These are phyloP conservation scores for Dilophus febrilis DNA, from an alignment of 2,888 invertebrate species.

Conservation along the genomic window DNA sequence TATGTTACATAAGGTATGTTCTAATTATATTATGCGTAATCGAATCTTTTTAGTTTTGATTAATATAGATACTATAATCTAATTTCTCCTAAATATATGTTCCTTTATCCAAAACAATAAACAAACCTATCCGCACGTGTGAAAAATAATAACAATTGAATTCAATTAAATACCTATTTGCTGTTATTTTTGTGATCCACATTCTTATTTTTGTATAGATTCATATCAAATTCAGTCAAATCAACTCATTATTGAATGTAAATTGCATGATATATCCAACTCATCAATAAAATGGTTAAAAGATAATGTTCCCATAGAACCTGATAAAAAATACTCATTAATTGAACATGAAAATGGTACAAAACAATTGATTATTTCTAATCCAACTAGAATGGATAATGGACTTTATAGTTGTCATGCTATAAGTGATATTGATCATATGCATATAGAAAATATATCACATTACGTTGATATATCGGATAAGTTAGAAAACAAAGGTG, in stretches of 20 bases:
- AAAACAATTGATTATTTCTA: slow-evolving; percentile 45
- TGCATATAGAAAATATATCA: slow-evolving; percentile 23
- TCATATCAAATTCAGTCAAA: slow-evolving; percentile 50
- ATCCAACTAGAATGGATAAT: slow-evolving; percentile 45
- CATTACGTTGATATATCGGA: slow-evolving; percentile 21
- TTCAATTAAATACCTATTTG: too few relatives aligned
- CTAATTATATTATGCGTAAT: too few relatives aligned
- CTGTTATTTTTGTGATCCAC: background rate
- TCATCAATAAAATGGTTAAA: slow-evolving; percentile 59
- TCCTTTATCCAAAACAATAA: too few relatives aligned
- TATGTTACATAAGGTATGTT: too few relatives aligned
- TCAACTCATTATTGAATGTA: slow-evolving; percentile 58
- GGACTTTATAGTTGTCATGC: slow-evolving; percentile 63
- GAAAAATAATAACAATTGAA: background rate
- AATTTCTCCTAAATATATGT: too few relatives aligned
- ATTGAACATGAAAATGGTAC: slow-evolving; percentile 46
- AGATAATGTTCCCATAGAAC: slow-evolving; percentile 37
- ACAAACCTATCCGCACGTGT: background rate
- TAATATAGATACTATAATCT: too few relatives aligned
- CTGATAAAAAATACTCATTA: slow-evolving; percentile 39
- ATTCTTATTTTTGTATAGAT: slow-evolving; percentile 31
- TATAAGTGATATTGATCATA: slow-evolving; percentile 44
- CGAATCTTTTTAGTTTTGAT: too few relatives aligned
- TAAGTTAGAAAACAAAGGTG: slow-evolving; percentile 6
- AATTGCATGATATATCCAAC: slow-evolving; percentile 54